Evolutionary conservation across 2,888 invertebrate species (phyloP), one percentile per base, ranked within the genome.

Genomic region (Cephonodes hylas): DNA sequence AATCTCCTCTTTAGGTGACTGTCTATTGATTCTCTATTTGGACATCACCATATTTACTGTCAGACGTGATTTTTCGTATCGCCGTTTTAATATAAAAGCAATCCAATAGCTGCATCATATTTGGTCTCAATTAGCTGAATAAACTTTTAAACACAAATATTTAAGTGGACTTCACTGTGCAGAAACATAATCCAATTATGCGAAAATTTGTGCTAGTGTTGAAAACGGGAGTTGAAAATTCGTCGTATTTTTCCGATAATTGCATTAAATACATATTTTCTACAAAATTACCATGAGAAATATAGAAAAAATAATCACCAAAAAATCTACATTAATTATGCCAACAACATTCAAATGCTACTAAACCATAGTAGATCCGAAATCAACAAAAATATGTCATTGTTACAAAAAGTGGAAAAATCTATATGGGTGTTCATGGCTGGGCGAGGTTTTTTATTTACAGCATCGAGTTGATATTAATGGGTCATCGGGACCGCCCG

Each of bases 361-460:
- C 48, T 3, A 27, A 27, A n/a, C 25, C 48, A 20, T 20, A 8
- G 44, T 48, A 31, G 15, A 53, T 31, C 18, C 8, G 31, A 53
- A 53, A 53, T 53, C 4, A 53, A 53, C 53, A 18, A 53, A 48
- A 53, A 53, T 53, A 53, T 53, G 53, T 31, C 53, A 53, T 31
- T 53, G 53, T 53, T 53, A 27, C 53, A 53, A 53, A 31, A 53
- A 31, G 31, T 53, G 53, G 48, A 53, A 53, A 48, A 53, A 53
- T 53, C 31, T 31, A 31, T 53, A 31, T 63, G 66, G 63, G 72
- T 73, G 71, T 74, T 77, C 72, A 72, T 77, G 79, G 77, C 77
- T 75, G 78, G 74, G 67, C 69, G 65, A 65, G 72, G 68, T 73
- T 72, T 71, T 81, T 83, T 84, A 85, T 84, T 84, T 83, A 79